Evolutionary conservation across 2,888 invertebrate genomes (phyloP).

Genomic region (Noctua pronuba): DNA sequence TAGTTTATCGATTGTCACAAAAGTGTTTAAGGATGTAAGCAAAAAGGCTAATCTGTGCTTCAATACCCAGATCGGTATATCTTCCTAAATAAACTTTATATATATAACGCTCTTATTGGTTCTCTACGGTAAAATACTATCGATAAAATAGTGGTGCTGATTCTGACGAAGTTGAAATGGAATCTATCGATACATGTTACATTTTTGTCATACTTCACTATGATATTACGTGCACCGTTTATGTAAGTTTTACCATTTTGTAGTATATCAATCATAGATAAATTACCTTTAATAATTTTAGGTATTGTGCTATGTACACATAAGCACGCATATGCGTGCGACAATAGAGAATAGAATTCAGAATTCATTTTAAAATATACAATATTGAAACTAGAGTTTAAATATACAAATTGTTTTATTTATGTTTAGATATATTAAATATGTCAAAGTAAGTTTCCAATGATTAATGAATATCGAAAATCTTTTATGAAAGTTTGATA

Average conservation of each 20-base stretch:
- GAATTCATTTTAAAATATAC: conserved; percentile 40
- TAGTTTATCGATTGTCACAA: conserved; percentile 35
- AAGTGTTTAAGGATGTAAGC: conserved; percentile 10
- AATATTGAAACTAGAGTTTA: conserved; percentile 37
- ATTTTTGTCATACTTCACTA: conserved; percentile 64
- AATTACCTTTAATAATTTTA: conserved; percentile 50
- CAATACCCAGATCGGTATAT: conserved; percentile 18
- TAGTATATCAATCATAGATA: conserved; percentile 54
- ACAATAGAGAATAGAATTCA: conserved; percentile 46
- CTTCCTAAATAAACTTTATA: conserved; percentile 44
- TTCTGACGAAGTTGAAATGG: conserved; percentile 38
- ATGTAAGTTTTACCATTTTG: conserved; percentile 62
- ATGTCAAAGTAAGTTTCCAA: conserved; percentile 21
- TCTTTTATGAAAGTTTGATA: background rate
- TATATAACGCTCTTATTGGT: conserved; percentile 46
- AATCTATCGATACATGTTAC: conserved; percentile 56
- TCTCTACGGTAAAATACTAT: conserved; percentile 37
- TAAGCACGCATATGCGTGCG: conserved; percentile 16
- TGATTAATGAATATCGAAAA: conserved; percentile 5
- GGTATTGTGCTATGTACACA: conserved; percentile 56
- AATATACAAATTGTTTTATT: conserved; percentile 52
- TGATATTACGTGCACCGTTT: conserved; percentile 61
- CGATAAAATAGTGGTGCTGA: conserved; percentile 62
- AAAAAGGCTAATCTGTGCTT: conserved; percentile 18
- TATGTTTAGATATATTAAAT: conserved; percentile 31